Percentiles rank a stretch among this genome's conserved stretches.
phyloP scores from a whole-genome alignment of 1,140 invertebrate genomes.

The Eupristina koningsbergeri region DNA sequence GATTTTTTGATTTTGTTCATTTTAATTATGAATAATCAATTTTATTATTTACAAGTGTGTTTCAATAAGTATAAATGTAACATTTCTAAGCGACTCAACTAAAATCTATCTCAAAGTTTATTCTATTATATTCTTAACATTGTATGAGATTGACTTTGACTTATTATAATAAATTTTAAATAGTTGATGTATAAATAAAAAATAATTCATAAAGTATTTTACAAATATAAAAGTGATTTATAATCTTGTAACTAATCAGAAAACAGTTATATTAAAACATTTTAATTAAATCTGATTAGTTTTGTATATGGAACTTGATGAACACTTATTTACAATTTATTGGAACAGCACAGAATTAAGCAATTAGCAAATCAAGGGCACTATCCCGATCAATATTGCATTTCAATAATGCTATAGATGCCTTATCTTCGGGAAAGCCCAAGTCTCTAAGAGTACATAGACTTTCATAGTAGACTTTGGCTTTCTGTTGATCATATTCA shows the following conservation, averaged over 20 bases:
- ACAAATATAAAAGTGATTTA: conserved; percentile 49
- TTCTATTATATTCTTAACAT: conserved; percentile 25
- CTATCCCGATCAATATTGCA: conserved; percentile 89
- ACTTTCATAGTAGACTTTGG: conserved; percentile 74
- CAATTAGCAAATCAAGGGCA: conserved; percentile 87
- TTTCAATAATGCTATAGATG: conserved; percentile 82
- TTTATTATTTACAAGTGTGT: conserved; percentile 55
- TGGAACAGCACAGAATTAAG: conserved; percentile 71
- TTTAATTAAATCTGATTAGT: conserved; percentile 49
- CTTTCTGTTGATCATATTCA: conserved; percentile 72
- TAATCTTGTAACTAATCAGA: conserved; percentile 42
- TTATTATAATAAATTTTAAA: conserved; percentile 43
- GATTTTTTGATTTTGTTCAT: conserved; percentile 5
- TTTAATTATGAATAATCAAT: conserved; percentile 50
- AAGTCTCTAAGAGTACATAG: conserved; percentile 84
- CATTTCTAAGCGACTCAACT: conserved; percentile 42
- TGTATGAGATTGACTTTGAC: conserved; percentile 14
- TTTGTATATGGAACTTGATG: conserved; percentile 20
- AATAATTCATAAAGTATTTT: conserved; percentile 43
- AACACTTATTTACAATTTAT: conserved; percentile 51
- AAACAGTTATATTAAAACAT: conserved; percentile 34
- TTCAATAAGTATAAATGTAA: conserved; percentile 53
- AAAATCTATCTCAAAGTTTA: background rate
- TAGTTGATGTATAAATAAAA: conserved; percentile 31
- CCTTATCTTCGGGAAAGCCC: conserved; percentile 85